A percentile compares a stretch with the other conserved stretches of the same genome.
Conservation (phyloP, 1,140 invertebrate genomes). For the Grapholita molesta region DNA sequence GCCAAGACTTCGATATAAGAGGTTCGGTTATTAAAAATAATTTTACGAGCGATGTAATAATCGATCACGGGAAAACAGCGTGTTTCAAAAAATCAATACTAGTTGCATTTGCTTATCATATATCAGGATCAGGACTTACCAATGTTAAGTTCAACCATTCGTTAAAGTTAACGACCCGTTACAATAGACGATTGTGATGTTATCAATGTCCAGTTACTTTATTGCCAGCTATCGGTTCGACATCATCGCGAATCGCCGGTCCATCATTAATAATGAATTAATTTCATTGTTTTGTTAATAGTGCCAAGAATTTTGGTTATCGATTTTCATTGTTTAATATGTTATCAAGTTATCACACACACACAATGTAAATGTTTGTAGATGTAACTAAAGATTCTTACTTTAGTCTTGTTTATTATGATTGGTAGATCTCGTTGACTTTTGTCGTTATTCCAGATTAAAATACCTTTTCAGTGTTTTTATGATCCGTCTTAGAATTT, state of each 20-base stretch:
- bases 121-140: background rate
- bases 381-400: too few species aligned
- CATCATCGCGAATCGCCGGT: background rate
- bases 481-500: too few species aligned
- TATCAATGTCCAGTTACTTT: slow-evolving; percentile 37
- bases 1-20: background rate
- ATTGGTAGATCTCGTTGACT: too few species aligned
- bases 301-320: slow-evolving; percentile 43
- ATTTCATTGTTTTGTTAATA: slow-evolving; percentile 45
- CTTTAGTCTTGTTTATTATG: too few species aligned
- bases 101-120: slow-evolving; percentile 7
- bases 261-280: slow-evolving; percentile 37
- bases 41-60: background rate
- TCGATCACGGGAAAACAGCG: background rate
- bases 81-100: background rate
- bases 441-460: too few species aligned
- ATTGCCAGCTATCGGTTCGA: slow-evolving; percentile 28
- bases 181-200: slow-evolving; percentile 54
- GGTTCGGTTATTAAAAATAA: background rate
- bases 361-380: background rate
- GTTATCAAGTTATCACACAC: background rate
- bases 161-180: slow-evolving; percentile 32
- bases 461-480: too few species aligned
- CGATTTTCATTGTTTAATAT: background rate
- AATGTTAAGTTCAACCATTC: slow-evolving; percentile 7